phyloP scores from a whole-genome alignment of 2,888 invertebrate species.

The Orthonevra nobilis region DNA sequence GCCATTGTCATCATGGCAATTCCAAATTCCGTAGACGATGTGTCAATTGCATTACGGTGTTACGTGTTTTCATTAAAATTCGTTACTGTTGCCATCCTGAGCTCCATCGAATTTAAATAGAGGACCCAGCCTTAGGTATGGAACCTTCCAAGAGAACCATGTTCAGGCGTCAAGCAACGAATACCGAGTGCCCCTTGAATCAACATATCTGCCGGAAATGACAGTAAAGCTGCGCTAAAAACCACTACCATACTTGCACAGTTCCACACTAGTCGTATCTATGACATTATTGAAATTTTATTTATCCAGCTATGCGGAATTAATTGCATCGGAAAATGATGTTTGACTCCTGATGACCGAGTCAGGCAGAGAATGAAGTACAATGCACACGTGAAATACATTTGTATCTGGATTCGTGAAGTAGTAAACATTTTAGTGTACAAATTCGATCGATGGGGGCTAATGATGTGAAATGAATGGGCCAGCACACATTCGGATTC shows the following conservation, averaged over 20 bases:
- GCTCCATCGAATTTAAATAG: no score
- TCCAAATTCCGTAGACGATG: constrained; percentile 12
- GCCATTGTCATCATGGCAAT: constrained; percentile 4
- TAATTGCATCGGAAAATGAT: constrained; percentile 58
- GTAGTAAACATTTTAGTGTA: constrained; percentile 7
- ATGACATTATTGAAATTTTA: constrained; percentile 56
- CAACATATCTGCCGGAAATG: not conserved
- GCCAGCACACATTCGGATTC: not conserved
- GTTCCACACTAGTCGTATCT: not conserved
- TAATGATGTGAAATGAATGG: constrained; percentile 57
- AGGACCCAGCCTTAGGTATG: no score
- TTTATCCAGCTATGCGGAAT: constrained; percentile 60
- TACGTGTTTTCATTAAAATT: constrained; percentile 48
- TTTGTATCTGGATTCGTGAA: no score
- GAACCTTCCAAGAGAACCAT: no score
- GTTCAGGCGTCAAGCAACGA: no score
- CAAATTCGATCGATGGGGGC: constrained; percentile 24
- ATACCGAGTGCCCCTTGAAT: no score
- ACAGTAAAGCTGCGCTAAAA: constrained; percentile 7
- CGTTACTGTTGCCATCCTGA: constrained; percentile 2
- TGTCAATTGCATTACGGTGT: constrained; percentile 18
- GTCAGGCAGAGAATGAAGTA: not conserved
- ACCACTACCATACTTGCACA: not conserved
- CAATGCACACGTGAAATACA: no score
- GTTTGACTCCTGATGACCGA: constrained; percentile 33